Evolutionary conservation across 2,888 invertebrate genomes (phyloP).

Genomic region (Tenodera sinensis): DNA sequence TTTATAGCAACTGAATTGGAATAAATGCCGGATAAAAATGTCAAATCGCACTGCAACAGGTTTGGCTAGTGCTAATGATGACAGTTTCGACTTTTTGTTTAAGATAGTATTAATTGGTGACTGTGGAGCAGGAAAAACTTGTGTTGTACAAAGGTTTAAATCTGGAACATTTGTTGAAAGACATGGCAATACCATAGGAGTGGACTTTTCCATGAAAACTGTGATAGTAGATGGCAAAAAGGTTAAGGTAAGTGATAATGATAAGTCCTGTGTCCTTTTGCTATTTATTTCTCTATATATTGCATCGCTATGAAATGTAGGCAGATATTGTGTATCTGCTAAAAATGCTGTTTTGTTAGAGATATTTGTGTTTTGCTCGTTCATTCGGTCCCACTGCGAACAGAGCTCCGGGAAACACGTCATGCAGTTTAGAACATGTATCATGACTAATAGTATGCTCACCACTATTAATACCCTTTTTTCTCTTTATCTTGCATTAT

Average conservation of each 20-base stretch:
- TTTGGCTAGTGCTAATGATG: conserved; percentile 49
- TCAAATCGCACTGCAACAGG: neutral
- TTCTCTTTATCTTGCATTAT: no score
- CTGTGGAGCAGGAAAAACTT: conserved; percentile 89
- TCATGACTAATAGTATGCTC: no score
- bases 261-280: no score
- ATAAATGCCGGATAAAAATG: neutral
- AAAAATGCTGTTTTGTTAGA: no score
- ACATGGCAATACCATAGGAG: conserved; percentile 95
- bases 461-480: no score
- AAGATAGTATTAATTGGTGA: conserved; percentile 93
- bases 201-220: conserved; percentile 98
- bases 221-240: conserved; percentile 88
- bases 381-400: no score
- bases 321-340: no score
- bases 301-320: no score
- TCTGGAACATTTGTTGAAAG: conserved; percentile 93
- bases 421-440: no score
- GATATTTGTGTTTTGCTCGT: no score
- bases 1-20: neutral
- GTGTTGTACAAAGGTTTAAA: conserved; percentile 92
- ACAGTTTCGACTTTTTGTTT: conserved; percentile 89
- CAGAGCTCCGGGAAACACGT: no score
- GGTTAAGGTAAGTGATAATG: conserved; percentile 70
- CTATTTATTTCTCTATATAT: no score